Base-by-base conservation (phyloP, 2,797 vertebrate genomes). In the Odontamblyopus rebecca region DNA sequence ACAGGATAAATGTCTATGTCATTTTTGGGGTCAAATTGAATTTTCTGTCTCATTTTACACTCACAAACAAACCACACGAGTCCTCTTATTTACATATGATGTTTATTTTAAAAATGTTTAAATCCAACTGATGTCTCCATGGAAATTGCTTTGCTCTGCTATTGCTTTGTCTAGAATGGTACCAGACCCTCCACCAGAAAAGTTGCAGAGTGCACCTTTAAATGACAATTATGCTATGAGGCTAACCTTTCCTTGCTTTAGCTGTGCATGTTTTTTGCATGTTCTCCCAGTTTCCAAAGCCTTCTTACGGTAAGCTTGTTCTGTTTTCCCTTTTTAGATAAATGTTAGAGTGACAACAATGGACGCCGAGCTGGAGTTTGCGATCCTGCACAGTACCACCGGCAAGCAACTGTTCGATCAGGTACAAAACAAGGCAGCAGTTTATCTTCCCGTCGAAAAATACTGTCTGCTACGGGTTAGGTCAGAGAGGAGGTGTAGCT, bases 301-400 rank as follows among this genome's bases (percentile, higher is more conserved):
- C 56, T 64, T 30, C 56, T 88, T 35, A 88, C 12, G 75, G n/a
- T 71, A 41, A 66, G 5, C 81, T 88, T 16, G 50, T 57, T 27
- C 23, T 44, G 32, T 74, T 88, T 60, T 67, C 81, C n/a, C 12
- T 82, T 63, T 85, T 62, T 88, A 99, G 97, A 97, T 98, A 88
- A 98, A 95, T 77, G 97, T 99, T 68, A 94, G 97, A 70, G 96
- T 99, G 78, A 99, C 97, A 76, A 98, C 96, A 72, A 99, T 99
- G 98, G 97, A 99, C 61, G 97, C 97, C 72, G 98, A 99, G 93
- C 93, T 99, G 95, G 97, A 98, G 89, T 98, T 99, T 93, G 97
- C 97, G 81, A 99, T 99, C 89, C 96, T 98, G 92, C 95, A 96
- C 83, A 98, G 96, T 89, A 99, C 97, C 23, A 98, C 96, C 2